Percentiles rank a stretch among this genome's conserved stretches.
phyloP scores from a whole-genome alignment of 2,888 invertebrate species.

The Ischnus inquisitorius region DNA sequence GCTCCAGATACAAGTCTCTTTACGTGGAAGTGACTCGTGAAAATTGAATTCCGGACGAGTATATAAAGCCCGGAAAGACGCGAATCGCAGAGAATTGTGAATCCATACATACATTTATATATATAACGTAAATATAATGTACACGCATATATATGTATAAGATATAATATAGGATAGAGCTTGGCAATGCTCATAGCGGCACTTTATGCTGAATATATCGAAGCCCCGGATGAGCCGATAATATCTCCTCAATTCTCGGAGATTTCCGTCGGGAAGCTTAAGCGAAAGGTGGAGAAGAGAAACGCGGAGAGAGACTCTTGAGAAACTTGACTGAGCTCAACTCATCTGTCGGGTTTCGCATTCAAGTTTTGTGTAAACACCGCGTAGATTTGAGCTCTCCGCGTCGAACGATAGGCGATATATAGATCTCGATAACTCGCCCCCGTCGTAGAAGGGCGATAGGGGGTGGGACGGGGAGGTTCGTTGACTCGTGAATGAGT shows the following conservation, averaged over 20 bases:
- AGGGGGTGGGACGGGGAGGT: not conserved
- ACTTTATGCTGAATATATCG: slow-evolving; percentile 29
- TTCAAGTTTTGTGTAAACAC: slow-evolving; percentile 62
- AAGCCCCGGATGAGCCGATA: slow-evolving; percentile 49
- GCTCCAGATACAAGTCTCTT: not conserved
- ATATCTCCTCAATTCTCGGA: slow-evolving; percentile 41
- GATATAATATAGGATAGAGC: not conserved
- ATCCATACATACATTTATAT: not conserved
- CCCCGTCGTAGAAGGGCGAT: slow-evolving; percentile 1
- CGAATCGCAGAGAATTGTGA: slow-evolving; percentile 10
- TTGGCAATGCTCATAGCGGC: slow-evolving; percentile 4
- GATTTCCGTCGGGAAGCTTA: slow-evolving; percentile 26
- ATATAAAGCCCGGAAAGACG: not conserved
- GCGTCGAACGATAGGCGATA: slow-evolving; percentile 16
- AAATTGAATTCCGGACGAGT: slow-evolving; percentile 28
- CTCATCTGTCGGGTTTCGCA: slow-evolving; percentile 36
- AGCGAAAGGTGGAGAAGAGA: slow-evolving; percentile 7
- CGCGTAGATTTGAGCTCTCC: slow-evolving; percentile 15
- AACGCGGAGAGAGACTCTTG: slow-evolving; percentile 35
- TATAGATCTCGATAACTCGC: slow-evolving; percentile 20
- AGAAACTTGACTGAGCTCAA: slow-evolving; percentile 53
- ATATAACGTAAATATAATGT: too few relatives aligned
- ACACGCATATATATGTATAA: not conserved
- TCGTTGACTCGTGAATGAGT: slow-evolving; percentile 60
- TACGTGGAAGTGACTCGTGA: slow-evolving; percentile 12